A percentile compares a stretch with the other conserved stretches of the same genome.
phyloP scores from a whole-genome alignment of 2,113 vertebrate genomes.

The Nestor notabilis region DNA sequence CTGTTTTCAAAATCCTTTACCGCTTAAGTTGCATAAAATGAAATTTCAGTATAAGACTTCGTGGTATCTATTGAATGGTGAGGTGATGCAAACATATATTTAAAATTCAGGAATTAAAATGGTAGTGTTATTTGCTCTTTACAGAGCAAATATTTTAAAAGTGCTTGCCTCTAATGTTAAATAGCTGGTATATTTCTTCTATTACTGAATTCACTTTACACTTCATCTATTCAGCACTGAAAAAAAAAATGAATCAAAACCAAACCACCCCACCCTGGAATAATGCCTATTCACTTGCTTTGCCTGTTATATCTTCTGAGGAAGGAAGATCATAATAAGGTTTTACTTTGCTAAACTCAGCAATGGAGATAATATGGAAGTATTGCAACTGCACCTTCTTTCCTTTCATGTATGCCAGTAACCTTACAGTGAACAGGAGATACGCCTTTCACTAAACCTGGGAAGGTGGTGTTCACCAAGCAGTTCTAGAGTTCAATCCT shows the following conservation, averaged over 20 bases:
- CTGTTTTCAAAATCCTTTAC: not conserved
- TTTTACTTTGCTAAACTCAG: not conserved
- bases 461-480: not conserved
- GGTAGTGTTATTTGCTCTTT: not conserved
- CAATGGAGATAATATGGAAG: not conserved
- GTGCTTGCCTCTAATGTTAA: not conserved
- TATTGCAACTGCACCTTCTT: not conserved
- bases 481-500: not conserved
- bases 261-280: not conserved
- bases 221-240: not conserved
- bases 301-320: not conserved
- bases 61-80: fast-evolving
- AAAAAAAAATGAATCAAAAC: not conserved
- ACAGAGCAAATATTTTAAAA: not conserved
- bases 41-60: not conserved
- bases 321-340: not conserved
- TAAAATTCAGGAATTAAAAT: not conserved
- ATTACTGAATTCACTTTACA: not conserved
- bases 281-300: not conserved
- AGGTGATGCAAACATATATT: not conserved
- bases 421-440: not conserved
- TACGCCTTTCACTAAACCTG: not conserved
- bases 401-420: not conserved
- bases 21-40: not conserved
- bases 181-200: not conserved